Evolutionary conservation across 2,113 vertebrate species (phyloP), one percentile per base, ranked within the genome.

Genomic region (Monopterus albus): DNA sequence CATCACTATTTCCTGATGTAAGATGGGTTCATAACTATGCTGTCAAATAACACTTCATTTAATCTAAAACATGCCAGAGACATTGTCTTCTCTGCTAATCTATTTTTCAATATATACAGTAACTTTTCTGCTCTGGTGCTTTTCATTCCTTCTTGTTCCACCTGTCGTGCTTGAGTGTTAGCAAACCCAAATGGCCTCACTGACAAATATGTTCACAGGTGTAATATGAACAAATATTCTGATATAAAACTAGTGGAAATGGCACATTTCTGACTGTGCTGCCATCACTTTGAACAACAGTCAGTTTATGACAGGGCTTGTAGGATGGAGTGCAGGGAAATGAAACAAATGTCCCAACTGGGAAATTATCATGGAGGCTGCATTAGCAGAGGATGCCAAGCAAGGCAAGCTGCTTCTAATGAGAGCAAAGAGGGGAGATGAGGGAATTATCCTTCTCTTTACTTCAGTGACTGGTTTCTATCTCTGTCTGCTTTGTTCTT

Each of bases 301-400:
- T 29, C 25, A 58, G 63, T 33, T 42, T 33, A 17, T 47, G 36
- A 46, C 2, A 4, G 42, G 20, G 36, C 49, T 51, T 46, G 43
- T 64, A 42, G 18, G 66, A 38, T 33, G 4, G 64, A 63, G 60
- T 50, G 70, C 12, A 38, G 39, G 51, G 58, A 80, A 73, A 81
- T 69, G 40, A 81, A 73, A 61, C 57, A 39, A 42, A 64, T 31
- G 21, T 80, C 84, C 78, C 86, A 68, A 38, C 7, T 74, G 87
- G 85, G 85, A 84, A 69, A 80, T 79, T 68, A 72, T 75, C 18
- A 40, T 47, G 10, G 53, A 66, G 60, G 71, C 47, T 68, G 69
- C 64, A 71, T 87, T 86, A 79, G 79, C 46, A 58, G 71, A 83
- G 70, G 69, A 75, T 63, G 55, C 74, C 81, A 57, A 66, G 59